Evolutionary conservation across 2,888 invertebrate genomes (phyloP), one percentile per base, ranked within the genome.

Genomic region (Pocota personata): DNA sequence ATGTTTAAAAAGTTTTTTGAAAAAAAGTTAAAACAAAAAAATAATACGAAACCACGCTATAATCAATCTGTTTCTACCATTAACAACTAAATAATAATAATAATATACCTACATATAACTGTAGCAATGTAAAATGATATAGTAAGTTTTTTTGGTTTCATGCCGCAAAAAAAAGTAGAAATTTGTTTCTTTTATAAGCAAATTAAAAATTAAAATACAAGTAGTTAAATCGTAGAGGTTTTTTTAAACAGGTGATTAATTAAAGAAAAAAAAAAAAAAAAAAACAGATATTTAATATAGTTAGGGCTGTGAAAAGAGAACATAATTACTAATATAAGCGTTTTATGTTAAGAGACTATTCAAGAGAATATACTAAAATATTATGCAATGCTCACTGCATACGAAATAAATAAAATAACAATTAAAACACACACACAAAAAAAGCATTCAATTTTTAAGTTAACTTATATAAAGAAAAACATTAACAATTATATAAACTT

Each of bases 241-340:
- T 50, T 43, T 79, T 78, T 21, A 19, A 73, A 50, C 46, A 82
- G 37, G 76, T 71, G 55, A 82, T 76, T 60, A 72, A 21, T 50
- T 60, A 14, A 32, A 72, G 0, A 52, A 27, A 24, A 60, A 57
- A 62, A 55, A 32, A 43, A 30, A 64, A 50, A 24, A 12, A 58
- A 30, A 52, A 76, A 21, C 37, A 78, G 32, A 72, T 72, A 67
- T 75, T 75, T 78, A 86, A 82, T 76, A 86, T 86, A 86, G 86
- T 82, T 86, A 86, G 86, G 86, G 86, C 86, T 86, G 86, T 86
- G 86, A 86, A 86, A 86, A 86, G 82, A 86, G 77, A 86, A 86
- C 82, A 86, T 86, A 77, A 86, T 86, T 86, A 86, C 72, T 82
- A 77, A 82, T 69, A 48, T 86, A 86, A 86, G 86, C 77, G 76